phyloP scores from a whole-genome alignment of 2,888 invertebrate species.

The Plebejus melissa region DNA sequence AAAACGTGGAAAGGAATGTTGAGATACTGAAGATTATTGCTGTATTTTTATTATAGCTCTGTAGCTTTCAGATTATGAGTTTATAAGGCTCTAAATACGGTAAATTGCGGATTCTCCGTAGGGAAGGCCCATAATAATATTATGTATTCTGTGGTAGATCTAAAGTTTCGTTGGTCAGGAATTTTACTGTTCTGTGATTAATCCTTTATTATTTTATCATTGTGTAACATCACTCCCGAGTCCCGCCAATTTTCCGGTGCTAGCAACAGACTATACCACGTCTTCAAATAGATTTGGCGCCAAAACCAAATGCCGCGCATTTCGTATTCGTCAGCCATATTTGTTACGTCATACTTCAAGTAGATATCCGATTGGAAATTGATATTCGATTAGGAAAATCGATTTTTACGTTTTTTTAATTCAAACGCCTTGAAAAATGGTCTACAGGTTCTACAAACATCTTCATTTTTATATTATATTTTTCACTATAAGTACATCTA shows the following conservation, averaged over 20 bases:
- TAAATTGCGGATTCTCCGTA: no score
- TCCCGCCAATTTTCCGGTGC: constrained; percentile 6
- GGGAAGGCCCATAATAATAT: no score
- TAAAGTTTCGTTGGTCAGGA: background rate
- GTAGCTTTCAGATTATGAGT: no score
- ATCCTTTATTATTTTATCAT: background rate
- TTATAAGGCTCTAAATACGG: no score
- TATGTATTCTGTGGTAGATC: no score
- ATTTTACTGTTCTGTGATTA: background rate
- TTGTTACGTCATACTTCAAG: constrained; percentile 12
- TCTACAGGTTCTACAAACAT: no score
- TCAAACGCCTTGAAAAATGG: background rate
- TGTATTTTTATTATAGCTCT: no score
- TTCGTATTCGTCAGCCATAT: constrained; percentile 16
- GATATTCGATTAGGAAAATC: background rate
- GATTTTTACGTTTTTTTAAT: background rate
- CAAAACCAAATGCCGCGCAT: constrained; percentile 28
- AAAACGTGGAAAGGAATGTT: no score
- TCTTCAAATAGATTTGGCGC: constrained; percentile 32
- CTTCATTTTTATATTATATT: no score
- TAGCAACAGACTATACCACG: constrained; percentile 33
- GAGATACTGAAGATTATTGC: no score
- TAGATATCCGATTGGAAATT: background rate
- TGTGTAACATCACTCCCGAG: constrained; percentile 13
- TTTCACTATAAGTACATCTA: no score